Conservation (phyloP, 2,888 invertebrate species). For the Pinctada fucata region DNA sequence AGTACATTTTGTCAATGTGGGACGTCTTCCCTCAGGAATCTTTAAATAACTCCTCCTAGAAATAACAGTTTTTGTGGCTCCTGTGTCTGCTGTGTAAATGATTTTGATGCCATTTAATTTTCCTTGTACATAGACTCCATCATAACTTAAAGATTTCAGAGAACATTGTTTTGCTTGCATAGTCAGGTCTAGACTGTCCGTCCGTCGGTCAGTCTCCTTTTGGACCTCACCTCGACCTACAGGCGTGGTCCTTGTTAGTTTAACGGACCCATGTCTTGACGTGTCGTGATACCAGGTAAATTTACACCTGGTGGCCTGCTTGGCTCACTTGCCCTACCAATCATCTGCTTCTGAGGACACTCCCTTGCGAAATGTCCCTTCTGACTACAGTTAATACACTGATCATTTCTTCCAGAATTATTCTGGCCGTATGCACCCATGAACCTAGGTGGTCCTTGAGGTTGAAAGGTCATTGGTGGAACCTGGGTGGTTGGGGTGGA, state of each 20-base stretch:
- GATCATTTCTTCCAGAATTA: too few species aligned
- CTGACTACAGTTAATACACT: too few species aligned
- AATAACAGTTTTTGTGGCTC: constrained; percentile 11
- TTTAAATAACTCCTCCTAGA: not conserved
- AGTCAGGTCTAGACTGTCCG: not conserved
- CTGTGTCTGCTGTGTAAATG: constrained; percentile 18
- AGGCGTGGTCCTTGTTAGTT: constrained; percentile 1
- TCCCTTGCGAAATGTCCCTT: too few species aligned
- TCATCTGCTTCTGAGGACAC: too few species aligned
- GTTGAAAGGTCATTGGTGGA: too few species aligned
- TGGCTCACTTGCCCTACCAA: too few species aligned
- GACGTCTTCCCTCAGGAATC: not conserved
- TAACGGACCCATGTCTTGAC: not conserved
- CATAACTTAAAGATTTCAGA: not conserved
- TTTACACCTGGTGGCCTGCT: too few species aligned
- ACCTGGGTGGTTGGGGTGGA: too few species aligned
- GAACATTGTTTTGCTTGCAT: not conserved
- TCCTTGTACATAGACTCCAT: constrained; percentile 16
- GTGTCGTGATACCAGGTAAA: not conserved
- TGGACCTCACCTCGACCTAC: constrained; percentile 4
- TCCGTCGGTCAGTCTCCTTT: not conserved
- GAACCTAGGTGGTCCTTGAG: too few species aligned
- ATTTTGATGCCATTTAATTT: not conserved
- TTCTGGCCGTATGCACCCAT: too few species aligned
- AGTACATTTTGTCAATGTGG: not conserved